Evolutionary conservation across 2,797 vertebrate genomes (phyloP).

Genomic region (Bryconaethiops microstoma): DNA sequence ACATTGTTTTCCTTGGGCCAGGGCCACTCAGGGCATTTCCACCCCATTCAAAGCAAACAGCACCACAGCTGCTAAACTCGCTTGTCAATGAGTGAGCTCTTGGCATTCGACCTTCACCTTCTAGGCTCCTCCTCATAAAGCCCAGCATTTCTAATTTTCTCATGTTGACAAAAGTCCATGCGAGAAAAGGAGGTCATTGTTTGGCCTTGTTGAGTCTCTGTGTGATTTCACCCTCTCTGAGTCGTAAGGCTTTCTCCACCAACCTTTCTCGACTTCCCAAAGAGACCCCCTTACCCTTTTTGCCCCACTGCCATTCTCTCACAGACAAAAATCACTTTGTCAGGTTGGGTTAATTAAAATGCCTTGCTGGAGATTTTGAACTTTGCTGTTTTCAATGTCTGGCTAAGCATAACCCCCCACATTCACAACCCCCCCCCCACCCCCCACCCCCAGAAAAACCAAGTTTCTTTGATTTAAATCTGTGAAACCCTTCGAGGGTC

Average conservation of each 20-base stretch:
- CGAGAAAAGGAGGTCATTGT: conserved; percentile 62
- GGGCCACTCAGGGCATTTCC: conserved; percentile 61
- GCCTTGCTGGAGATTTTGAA: conserved; percentile 61
- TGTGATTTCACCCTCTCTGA: conserved; percentile 61
- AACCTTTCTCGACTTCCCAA: conserved; percentile 48
- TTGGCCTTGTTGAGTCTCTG: conserved; percentile 58
- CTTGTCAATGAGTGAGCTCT: conserved; percentile 57
- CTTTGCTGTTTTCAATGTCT: conserved; percentile 55
- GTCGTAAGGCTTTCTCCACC: conserved; percentile 49
- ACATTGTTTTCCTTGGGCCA: conserved; percentile 63
- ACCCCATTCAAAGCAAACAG: conserved; percentile 64
- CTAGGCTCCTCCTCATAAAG: conserved; percentile 60
- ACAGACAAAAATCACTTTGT: conserved; percentile 63
- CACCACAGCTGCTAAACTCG: conserved; percentile 65
- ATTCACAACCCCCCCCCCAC: too few species aligned
- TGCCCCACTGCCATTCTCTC: conserved; percentile 57
- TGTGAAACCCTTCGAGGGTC: conserved; percentile 52
- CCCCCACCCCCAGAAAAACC: conserved; percentile 28
- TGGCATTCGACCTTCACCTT: conserved; percentile 64
- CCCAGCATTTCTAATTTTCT: conserved; percentile 63
- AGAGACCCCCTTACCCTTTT: conserved; percentile 51
- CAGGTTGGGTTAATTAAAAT: conserved; percentile 68
- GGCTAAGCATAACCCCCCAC: conserved; percentile 15
- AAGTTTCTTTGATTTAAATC: conserved; percentile 60
- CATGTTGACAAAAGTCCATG: conserved; percentile 65